Evolutionary conservation across 2,888 invertebrate species (phyloP), one percentile per base, ranked within the genome.

Genomic region (Ennomos quercinarius): DNA sequence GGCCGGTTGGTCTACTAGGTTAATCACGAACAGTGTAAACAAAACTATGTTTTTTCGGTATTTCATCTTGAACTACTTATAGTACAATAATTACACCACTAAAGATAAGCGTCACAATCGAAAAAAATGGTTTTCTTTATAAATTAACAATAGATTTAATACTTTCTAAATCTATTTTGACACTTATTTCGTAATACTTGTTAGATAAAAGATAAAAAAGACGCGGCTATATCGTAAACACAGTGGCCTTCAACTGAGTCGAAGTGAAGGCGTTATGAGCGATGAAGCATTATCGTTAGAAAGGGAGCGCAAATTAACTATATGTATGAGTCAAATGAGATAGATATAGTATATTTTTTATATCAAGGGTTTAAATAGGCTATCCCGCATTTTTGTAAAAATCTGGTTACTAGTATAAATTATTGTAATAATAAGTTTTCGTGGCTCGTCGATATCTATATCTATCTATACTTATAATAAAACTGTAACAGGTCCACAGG

Each of bases 1-100:
- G 0, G 91, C 83, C 60, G 89, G 89, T 62, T 91, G 88, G 54
- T 91, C 90, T 13, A 91, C 81, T 59, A 91, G 70, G 67, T 89
- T 89, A 73, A 85, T 80, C 8, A 77, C 84, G 46, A 91, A 82
- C 13, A 91, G 70, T 37, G 87, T 80, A 73, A 89, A 87, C 61
- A 91, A 71, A 37, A 87, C 77, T 61, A 90, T 61, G 48, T 71
- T 78, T 71, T 86, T 89, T 6, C 70, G 71, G 57, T 66, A 76
- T 67, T 75, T 81, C 86, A 87, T 86, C 67, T 70, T 83, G 52
- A n/a, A 40, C 17, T 42, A 44, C 61, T n/a, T n/a, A n/a, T n/a
- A 57, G 3, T 34, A 40, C 12, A 10, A 9, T 0, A 10, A 9
- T 0, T 0, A 8, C 57, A 43, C 12, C 39, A 46, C 38, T 53